These are phyloP conservation scores for Hypotaenidia okinawae DNA, from an alignment of 2,797 vertebrate species.

Conservation along the genomic window DNA sequence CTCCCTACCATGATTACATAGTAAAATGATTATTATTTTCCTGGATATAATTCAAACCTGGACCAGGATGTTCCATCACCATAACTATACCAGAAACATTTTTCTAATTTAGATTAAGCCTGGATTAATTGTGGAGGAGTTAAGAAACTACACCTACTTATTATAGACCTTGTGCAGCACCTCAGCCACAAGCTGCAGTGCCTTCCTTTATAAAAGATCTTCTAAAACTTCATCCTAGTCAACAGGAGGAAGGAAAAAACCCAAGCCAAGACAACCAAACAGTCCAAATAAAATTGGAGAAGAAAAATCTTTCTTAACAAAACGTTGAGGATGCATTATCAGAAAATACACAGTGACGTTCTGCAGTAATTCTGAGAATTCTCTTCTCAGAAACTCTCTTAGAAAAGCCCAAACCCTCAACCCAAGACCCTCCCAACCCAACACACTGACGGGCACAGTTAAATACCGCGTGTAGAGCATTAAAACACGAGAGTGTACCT, in stretches of 20 bases:
- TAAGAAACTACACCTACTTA: neutral
- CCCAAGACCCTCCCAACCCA: neutral
- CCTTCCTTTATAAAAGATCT: neutral
- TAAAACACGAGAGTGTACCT: accelerated
- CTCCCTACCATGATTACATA: neutral
- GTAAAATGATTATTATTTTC: neutral
- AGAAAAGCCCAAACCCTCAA: neutral
- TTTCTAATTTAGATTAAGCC: neutral
- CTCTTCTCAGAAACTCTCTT: neutral
- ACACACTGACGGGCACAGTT: accelerated
- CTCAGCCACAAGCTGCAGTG: neutral
- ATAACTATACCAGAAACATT: neutral
- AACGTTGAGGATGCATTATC: neutral
- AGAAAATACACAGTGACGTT: accelerated
- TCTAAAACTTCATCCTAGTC: neutral
- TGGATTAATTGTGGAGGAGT: neutral
- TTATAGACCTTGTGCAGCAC: neutral
- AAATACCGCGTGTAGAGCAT: accelerated
- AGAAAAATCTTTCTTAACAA: neutral
- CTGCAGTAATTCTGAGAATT: neutral
- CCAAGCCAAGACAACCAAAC: neutral
- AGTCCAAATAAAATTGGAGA: neutral
- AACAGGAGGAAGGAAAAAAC: neutral
- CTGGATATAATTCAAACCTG: neutral
- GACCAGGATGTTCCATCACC: neutral